These are phyloP conservation scores for Rhinatrema bivittatum DNA, from an alignment of 2,797 vertebrate genomes.

Conservation along the genomic window DNA sequence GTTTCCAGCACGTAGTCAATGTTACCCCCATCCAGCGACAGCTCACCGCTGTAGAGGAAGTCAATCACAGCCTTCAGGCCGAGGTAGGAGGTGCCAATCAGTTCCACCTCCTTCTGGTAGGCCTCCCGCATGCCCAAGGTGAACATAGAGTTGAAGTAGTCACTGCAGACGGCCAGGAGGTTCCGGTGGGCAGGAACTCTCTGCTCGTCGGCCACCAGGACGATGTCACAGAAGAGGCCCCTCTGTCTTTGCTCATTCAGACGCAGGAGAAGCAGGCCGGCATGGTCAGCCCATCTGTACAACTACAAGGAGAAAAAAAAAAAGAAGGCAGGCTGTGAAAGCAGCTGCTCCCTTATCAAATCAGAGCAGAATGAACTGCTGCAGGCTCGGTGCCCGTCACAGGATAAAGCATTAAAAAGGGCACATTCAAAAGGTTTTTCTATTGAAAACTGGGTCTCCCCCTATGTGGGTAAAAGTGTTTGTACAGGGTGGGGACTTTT, in stretches of 20 bases:
- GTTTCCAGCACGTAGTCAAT: constrained; percentile 81
- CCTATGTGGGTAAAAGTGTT: no score
- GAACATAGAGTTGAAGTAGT: constrained; percentile 96
- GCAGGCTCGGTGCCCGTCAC: no score
- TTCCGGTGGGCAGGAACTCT: constrained; percentile 77
- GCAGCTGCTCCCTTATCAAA: neutral
- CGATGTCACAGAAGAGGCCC: constrained; percentile 79
- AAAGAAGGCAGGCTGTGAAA: neutral
- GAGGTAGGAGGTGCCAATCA: constrained; percentile 75
- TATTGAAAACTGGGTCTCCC: no score
- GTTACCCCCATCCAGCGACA: constrained; percentile 78
- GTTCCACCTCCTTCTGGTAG: constrained; percentile 80
- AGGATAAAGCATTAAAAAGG: no score
- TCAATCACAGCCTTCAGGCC: constrained; percentile 85
- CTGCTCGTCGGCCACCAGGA: constrained; percentile 76
- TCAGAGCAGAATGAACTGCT: no score
- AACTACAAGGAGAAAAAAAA: constrained; percentile 45
- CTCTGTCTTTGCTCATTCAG: constrained; percentile 78
- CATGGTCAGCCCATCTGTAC: constrained; percentile 71
- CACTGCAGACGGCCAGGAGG: constrained; percentile 80
- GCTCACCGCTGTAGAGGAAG: constrained; percentile 82
- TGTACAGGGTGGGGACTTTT: no score
- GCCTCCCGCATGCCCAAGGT: constrained; percentile 90
- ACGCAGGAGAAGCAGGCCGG: constrained; percentile 66
- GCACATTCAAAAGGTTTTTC: no score